Conservation (phyloP, 2,113 vertebrate genomes). For the Ammodytes marinus region DNA sequence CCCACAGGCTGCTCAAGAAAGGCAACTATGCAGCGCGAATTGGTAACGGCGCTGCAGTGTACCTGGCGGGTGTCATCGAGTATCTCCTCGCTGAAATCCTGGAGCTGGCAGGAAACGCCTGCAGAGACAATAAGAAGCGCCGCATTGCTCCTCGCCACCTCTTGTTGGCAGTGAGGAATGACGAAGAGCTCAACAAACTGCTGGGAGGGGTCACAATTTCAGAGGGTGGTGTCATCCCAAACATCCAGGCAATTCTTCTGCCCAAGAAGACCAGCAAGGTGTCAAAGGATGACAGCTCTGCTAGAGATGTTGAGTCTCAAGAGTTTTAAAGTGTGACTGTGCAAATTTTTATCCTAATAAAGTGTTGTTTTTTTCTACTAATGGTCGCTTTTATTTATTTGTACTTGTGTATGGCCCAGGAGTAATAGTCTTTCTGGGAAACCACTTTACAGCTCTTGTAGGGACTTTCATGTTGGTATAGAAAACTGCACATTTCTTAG, state of each 20-base stretch:
- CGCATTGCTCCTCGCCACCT: constrained; percentile 85
- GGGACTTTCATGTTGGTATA: no score
- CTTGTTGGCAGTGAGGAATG: constrained; percentile 85
- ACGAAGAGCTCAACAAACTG: constrained; percentile 85
- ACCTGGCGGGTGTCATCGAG: constrained; percentile 84
- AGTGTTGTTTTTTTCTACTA: not conserved
- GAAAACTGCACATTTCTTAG: not conserved
- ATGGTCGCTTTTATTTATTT: not conserved
- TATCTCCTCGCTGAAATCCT: constrained; percentile 86
- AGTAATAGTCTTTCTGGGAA: not conserved
- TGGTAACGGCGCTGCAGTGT: constrained; percentile 76
- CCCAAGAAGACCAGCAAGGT: constrained; percentile 74
- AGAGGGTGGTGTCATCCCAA: constrained; percentile 83
- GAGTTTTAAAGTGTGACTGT: constrained; percentile 71
- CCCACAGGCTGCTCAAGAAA: constrained; percentile 79
- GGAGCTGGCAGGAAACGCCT: constrained; percentile 85
- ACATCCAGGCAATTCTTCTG: constrained; percentile 80
- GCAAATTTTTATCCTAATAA: constrained; percentile 5
- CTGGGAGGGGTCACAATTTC: constrained; percentile 83
- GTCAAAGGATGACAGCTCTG: constrained; percentile 11
- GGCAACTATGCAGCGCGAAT: constrained; percentile 76
- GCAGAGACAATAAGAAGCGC: constrained; percentile 79
- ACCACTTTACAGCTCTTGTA: no score
- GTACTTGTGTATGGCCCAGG: not conserved
- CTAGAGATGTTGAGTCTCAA: constrained; percentile 76